A percentile compares a stretch with the other conserved stretches of the same genome.
Conservation (phyloP, 2,888 invertebrate genomes). For the Lumbricus terrestris region DNA sequence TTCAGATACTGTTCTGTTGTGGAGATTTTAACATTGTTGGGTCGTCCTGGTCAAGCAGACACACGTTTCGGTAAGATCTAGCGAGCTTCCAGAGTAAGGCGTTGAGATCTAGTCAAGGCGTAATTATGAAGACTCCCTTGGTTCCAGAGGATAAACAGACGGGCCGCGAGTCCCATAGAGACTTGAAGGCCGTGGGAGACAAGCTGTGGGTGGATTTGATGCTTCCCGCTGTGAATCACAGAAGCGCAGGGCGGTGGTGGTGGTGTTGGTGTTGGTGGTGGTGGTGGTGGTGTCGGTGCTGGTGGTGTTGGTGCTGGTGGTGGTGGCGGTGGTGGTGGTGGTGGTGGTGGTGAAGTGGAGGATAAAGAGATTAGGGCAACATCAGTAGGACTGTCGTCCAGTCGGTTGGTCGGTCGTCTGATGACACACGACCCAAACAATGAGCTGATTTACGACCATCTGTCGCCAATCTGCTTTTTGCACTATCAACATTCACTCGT, state of each 20-base stretch:
- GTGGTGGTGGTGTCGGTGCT: no score
- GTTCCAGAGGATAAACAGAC: neutral
- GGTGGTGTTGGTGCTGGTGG: no score
- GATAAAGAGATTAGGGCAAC: slow-evolving; percentile 3
- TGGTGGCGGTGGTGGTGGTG: no score
- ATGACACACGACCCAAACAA: neutral
- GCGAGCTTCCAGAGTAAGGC: neutral
- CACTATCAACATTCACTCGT: neutral
- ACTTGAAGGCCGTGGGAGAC: neutral
- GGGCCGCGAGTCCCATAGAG: neutral
- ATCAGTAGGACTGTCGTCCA: neutral
- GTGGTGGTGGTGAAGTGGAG: neutral
- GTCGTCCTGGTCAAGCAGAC: neutral
- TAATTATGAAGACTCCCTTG: no score
- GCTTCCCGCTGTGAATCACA: neutral
- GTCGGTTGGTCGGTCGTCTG: neutral
- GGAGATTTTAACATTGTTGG: neutral
- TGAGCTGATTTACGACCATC: neutral
- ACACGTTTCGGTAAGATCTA: neutral
- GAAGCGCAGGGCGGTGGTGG: no score
- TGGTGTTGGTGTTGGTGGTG: no score
- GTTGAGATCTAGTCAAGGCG: neutral
- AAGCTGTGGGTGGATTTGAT: neutral
- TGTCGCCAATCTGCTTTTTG: neutral
- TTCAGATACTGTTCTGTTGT: neutral